phyloP scores from a whole-genome alignment of 2,113 vertebrate genomes.

The Eulacestoma nigropectus region DNA sequence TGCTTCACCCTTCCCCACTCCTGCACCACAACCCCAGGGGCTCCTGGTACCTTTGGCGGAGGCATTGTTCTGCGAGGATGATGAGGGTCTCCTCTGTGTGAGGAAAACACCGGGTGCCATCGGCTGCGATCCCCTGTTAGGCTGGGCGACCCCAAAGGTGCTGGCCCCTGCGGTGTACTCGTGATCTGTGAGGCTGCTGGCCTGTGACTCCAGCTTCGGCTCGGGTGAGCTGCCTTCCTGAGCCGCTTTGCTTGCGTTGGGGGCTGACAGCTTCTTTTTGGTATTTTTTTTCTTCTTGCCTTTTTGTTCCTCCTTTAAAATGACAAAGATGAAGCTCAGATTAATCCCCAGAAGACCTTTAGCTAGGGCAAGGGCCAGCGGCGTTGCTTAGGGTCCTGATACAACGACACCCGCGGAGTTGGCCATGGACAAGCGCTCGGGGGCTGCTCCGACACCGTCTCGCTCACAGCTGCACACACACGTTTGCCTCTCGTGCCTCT shows the following conservation, averaged over 20 bases:
- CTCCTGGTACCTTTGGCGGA: slow-evolving; percentile 80
- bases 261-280: slow-evolving; percentile 87
- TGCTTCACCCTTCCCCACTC: neutral
- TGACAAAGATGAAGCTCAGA: slow-evolving; percentile 57
- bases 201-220: slow-evolving; percentile 82
- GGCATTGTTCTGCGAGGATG: slow-evolving; percentile 89
- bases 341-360: slow-evolving; percentile 47
- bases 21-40: slow-evolving; percentile 15
- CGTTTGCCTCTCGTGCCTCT: slow-evolving; percentile 2
- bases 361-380: slow-evolving; percentile 25
- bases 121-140: slow-evolving; percentile 81
- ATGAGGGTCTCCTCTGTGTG: slow-evolving; percentile 86
- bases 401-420: neutral
- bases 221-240: slow-evolving; percentile 93
- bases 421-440: neutral
- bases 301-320: slow-evolving; percentile 92
- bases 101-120: slow-evolving; percentile 97
- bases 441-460: neutral
- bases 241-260: slow-evolving; percentile 75
- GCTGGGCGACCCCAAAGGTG: slow-evolving; percentile 75
- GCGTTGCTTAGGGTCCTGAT: neutral
- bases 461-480: neutral
- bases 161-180: slow-evolving; percentile 85
- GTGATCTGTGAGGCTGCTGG: slow-evolving; percentile 87
- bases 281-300: slow-evolving; percentile 93